Percentiles rank a stretch among this genome's conserved stretches.
phyloP scores from a whole-genome alignment of 2,888 invertebrate species.

The Rutpela maculata region DNA sequence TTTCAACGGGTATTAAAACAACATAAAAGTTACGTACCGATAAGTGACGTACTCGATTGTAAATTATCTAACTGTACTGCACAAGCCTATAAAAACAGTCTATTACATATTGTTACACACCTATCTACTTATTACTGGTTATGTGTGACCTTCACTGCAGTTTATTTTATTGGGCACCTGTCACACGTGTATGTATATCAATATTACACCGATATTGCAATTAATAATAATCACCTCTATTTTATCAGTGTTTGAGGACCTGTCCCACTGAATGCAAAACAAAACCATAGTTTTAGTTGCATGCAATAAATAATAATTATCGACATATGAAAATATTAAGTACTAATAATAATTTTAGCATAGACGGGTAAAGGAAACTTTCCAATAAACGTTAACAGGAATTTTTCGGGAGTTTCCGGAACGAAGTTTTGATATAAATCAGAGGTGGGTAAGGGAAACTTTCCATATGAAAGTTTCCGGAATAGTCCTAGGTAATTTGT shows the following conservation, averaged over 20 bases:
- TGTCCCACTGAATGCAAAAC: background rate
- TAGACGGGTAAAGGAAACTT: no score
- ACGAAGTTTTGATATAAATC: no score
- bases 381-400: no score
- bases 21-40: background rate
- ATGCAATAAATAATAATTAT: background rate
- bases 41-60: constrained; percentile 16
- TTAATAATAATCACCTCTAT: background rate
- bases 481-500: no score
- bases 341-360: no score
- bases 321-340: background rate
- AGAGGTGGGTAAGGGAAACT: no score
- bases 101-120: constrained; percentile 26
- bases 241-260: background rate
- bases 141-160: constrained; percentile 26
- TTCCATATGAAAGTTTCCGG: no score
- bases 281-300: background rate
- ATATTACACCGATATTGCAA: background rate
- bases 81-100: constrained; percentile 26
- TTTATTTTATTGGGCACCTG: constrained; percentile 9
- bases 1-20: background rate
- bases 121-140: background rate
- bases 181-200: background rate
- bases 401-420: no score
- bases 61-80: constrained; percentile 24